Evolutionary conservation across 2,113 vertebrate species (phyloP).

Genomic region (Labeo rohita): DNA sequence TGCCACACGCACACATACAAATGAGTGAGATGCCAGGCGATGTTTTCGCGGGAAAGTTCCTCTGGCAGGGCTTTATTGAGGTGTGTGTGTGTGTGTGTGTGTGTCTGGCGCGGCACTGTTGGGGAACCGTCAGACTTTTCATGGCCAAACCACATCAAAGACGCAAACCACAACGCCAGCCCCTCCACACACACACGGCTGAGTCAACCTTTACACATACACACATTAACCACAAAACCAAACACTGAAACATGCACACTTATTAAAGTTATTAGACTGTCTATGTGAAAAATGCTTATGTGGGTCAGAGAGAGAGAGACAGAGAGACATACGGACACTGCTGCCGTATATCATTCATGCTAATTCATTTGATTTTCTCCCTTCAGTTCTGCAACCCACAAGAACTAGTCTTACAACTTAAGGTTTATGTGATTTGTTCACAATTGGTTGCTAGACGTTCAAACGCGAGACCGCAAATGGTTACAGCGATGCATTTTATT

Average conservation of each 20-base stretch:
- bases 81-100: slow-evolving; percentile 36
- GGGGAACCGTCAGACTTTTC: slow-evolving; percentile 37
- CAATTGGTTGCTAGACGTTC: neutral
- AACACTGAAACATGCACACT: slow-evolving; percentile 51
- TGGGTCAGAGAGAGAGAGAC: slow-evolving; percentile 25
- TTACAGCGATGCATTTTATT: neutral
- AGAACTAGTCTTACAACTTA: neutral
- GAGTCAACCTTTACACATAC: slow-evolving; percentile 38
- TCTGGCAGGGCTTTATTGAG: slow-evolving; percentile 20
- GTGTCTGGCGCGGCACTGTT: slow-evolving; percentile 36
- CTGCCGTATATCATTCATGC: neutral
- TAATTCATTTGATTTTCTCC: slow-evolving; percentile 31
- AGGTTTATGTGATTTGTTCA: slow-evolving; percentile 11
- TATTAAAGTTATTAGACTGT: slow-evolving; percentile 52
- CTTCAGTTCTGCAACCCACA: slow-evolving; percentile 2
- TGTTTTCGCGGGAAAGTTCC: slow-evolving; percentile 28
- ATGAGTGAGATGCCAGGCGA: slow-evolving; percentile 30
- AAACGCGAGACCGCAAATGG: neutral
- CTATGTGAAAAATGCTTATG: slow-evolving; percentile 40
- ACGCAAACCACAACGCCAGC: slow-evolving; percentile 50
- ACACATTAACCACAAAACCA: slow-evolving; percentile 49
- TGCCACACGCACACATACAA: slow-evolving; percentile 27
- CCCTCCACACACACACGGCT: slow-evolving; percentile 50
- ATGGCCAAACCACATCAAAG: slow-evolving; percentile 60
- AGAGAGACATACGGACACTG: slow-evolving; percentile 24